Evolutionary conservation across 2,113 vertebrate genomes (phyloP), one percentile per base, ranked within the genome.

Genomic region (Apaloderma vittatum): DNA sequence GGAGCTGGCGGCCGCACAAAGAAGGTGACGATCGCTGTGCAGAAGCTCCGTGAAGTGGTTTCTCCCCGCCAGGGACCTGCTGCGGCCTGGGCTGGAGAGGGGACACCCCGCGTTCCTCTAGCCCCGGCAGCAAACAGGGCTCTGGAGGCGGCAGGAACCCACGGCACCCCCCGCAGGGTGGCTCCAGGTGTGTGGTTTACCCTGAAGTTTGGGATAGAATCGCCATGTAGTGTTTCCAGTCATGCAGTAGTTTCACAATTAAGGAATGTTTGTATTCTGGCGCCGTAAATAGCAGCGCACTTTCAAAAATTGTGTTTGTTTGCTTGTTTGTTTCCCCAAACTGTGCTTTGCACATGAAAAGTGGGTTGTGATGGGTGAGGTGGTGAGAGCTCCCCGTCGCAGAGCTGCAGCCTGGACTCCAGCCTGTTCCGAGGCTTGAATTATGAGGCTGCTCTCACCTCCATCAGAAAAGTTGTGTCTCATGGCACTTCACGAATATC

Each of bases 31-130:
- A 74, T 98, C 52, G 96, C 97, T 8, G 96, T 96, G 3, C 92
- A 94, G 77, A 98, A 95, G 89, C 96, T 98, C 32, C 84, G 93
- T 2, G 98, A 97, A 54, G 80, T 59, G 23, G 19, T 62, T 58
- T 91, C 97, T 48, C 84, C 95, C 15, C 26, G 52, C 36, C 92
- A 4, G 57, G 75, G 59, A 19, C 59, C 75, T 30, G 67, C 32
- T 18, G 82, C 45, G 43, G 22, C 93, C 24, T n/a, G 32, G 43
- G 45, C 51, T 16, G 93, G 54, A 17, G 88, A 37, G 7, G 71
- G 79, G 12, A 21, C 92, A 11, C 6, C 62, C 34, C 17, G 70
- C 12, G 19, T 55, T 10, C 75, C 94, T 23, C 81, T 97, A 29
- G 94, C 96, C 5, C 19, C 89, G 72, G 19, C 61, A 26, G 83